These are phyloP conservation scores for Philonicus albiceps DNA, from an alignment of 2,888 invertebrate genomes.

Conservation along the genomic window DNA sequence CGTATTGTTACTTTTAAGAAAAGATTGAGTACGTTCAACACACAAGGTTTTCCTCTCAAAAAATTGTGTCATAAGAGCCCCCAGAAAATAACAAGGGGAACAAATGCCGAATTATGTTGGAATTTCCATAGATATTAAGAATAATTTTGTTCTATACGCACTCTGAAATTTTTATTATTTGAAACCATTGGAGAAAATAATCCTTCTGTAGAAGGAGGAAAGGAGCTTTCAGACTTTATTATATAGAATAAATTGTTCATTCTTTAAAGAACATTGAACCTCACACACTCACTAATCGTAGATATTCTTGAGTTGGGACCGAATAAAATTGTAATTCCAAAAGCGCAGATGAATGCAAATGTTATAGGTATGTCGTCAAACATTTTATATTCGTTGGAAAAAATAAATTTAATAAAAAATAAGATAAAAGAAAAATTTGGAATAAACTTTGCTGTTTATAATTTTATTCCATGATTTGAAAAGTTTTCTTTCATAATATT, in stretches of 20 bases:
- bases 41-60: background rate
- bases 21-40: background rate
- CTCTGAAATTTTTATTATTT: background rate
- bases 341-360: background rate
- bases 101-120: background rate
- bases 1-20: background rate
- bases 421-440: background rate
- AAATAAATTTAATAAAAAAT: background rate
- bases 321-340: background rate
- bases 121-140: background rate
- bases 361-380: background rate
- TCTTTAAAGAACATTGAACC: background rate
- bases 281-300: no score
- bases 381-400: background rate
- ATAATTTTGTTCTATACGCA: background rate
- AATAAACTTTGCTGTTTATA: no score
- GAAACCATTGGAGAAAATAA: background rate
- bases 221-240: background rate
- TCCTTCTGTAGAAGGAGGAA: background rate
- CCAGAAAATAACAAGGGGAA: background rate
- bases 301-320: background rate
- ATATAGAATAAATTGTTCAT: background rate
- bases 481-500: no score
- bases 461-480: no score
- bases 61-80: background rate